Percentiles rank a stretch among this genome's conserved stretches.
phyloP scores from a whole-genome alignment of 2,113 vertebrate species.

The Oreochromis aureus region DNA sequence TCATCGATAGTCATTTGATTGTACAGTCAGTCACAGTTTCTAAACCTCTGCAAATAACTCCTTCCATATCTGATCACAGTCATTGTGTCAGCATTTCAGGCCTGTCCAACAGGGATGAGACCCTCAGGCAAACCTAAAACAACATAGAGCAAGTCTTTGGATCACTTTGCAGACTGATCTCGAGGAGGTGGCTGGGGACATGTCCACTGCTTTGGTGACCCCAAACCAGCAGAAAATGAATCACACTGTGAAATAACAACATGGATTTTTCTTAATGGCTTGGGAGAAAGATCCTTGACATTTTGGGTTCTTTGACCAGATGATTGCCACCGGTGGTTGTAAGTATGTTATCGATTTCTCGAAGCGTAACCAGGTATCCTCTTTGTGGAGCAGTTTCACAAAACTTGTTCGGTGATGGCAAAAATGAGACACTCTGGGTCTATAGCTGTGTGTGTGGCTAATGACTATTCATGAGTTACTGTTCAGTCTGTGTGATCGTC shows the following conservation, averaged over 20 bases:
- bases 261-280: neutral
- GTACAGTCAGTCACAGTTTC: neutral
- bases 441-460: neutral
- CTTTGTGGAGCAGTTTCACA: neutral
- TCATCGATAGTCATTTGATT: neutral
- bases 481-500: neutral
- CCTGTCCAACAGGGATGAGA: neutral
- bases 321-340: neutral
- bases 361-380: neutral
- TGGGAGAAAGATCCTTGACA: neutral
- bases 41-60: neutral
- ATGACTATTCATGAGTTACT: conserved; percentile 25
- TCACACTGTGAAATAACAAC: neutral
- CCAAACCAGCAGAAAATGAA: neutral
- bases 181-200: neutral
- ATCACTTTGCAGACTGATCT: neutral
- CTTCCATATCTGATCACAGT: neutral
- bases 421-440: conserved; percentile 7
- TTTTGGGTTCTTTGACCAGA: neutral
- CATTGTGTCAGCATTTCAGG: neutral
- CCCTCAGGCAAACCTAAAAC: neutral
- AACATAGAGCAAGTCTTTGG: neutral
- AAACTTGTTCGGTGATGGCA: neutral
- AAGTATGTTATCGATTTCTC: neutral
- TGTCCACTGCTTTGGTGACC: neutral